These are phyloP conservation scores for Brevimyrus niger DNA, from an alignment of 2,113 vertebrate genomes.

Conservation along the genomic window DNA sequence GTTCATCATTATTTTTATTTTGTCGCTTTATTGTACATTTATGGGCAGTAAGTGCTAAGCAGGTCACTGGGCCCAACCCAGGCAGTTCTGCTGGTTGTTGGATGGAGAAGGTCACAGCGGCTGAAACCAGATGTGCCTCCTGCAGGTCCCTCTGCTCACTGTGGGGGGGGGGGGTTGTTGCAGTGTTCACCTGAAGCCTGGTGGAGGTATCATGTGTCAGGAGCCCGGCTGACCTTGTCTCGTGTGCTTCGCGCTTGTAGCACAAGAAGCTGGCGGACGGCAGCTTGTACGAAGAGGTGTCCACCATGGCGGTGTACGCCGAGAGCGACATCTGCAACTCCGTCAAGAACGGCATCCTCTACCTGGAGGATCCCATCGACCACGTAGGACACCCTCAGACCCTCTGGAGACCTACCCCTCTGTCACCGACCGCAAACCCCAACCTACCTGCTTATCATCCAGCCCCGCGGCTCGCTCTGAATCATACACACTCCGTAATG, in stretches of 20 bases:
- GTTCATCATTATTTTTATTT: background rate
- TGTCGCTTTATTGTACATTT: background rate
- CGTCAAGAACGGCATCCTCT: constrained; percentile 95
- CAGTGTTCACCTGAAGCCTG: background rate
- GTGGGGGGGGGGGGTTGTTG: background rate
- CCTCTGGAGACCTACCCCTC: background rate
- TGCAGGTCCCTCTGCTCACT: background rate
- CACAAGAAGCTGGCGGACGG: constrained; percentile 98
- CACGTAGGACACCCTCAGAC: constrained; percentile 59
- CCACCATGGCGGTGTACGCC: constrained; percentile 78
- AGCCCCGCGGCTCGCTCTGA: background rate
- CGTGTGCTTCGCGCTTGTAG: constrained; percentile 47
- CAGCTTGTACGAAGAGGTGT: constrained; percentile 91
- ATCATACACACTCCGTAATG: background rate
- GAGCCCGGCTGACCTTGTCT: background rate
- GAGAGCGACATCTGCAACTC: constrained; percentile 99
- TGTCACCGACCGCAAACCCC: background rate
- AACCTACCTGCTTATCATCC: background rate
- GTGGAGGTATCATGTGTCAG: background rate
- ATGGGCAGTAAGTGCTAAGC: background rate
- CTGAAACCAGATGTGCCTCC: background rate
- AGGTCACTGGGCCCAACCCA: background rate
- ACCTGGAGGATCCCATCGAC: constrained; percentile 93
- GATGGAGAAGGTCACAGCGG: background rate
- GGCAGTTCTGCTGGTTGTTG: background rate